Percentiles rank a stretch among this genome's conserved stretches.
These are phyloP conservation scores for Hirudo medicinalis DNA, from an alignment of 1,140 invertebrate species.

Conservation along the genomic window DNA sequence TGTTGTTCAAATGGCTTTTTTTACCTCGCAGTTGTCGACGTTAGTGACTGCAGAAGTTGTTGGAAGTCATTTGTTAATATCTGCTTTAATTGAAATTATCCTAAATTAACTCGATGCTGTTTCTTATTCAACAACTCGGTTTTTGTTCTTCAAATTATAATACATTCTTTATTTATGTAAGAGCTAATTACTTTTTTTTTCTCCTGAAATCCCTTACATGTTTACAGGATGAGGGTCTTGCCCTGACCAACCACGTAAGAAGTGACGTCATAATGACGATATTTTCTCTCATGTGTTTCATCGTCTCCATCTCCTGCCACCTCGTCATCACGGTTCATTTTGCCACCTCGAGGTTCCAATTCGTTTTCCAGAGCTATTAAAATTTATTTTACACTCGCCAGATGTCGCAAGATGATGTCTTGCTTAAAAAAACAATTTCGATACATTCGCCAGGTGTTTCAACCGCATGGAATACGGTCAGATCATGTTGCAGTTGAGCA, in stretches of 20 bases:
- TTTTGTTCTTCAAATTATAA: background rate
- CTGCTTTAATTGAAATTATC: no score
- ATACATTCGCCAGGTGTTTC: background rate
- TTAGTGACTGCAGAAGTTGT: background rate
- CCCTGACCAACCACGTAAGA: background rate
- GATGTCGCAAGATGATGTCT: background rate
- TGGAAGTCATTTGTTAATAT: no score
- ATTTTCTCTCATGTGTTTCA: background rate
- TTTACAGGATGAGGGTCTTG: background rate
- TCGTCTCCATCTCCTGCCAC: slow-evolving; percentile 2
- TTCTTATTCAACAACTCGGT: slow-evolving; percentile 4
- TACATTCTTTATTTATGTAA: background rate
- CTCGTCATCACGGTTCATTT: slow-evolving; percentile 4
- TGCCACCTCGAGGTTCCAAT: background rate
- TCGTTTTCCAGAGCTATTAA: background rate
- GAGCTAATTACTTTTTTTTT: background rate
- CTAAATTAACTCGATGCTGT: no score
- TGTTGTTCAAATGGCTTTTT: background rate
- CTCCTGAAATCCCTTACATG: background rate
- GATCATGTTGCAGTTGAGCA: background rate
- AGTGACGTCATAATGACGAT: slow-evolving; percentile 4
- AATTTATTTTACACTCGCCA: background rate
- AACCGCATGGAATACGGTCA: slow-evolving; percentile 6
- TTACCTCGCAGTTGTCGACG: background rate
- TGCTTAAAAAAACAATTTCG: no score